A percentile compares a stretch with the other conserved stretches of the same genome.
Conservation (phyloP, 2,888 invertebrate species). For the Microdon myrmicae region DNA sequence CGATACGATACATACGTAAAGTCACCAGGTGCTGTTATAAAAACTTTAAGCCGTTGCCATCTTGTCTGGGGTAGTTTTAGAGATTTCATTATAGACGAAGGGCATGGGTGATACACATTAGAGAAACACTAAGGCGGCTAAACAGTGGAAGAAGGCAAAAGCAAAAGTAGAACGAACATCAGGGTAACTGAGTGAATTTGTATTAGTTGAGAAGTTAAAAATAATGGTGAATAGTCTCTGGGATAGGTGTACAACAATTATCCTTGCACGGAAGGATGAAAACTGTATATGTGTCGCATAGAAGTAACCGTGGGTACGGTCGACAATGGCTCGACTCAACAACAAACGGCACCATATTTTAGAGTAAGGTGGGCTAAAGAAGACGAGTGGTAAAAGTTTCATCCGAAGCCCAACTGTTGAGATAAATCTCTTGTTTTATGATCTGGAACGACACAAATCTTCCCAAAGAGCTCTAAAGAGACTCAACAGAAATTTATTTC, state of each 20-base stretch:
- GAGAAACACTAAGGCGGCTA: conserved; percentile 48
- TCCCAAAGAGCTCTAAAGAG: conserved; percentile 52
- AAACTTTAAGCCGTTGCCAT: conserved; percentile 51
- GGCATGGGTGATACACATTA: conserved; percentile 39
- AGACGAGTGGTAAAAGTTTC: conserved; percentile 35
- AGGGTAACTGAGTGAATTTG: conserved; percentile 16
- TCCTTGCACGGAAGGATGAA: conserved; percentile 7
- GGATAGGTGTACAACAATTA: conserved; percentile 30
- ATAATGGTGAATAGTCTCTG: conserved; percentile 40
- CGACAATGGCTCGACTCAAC: conserved; percentile 33
- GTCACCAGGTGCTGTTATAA: conserved; percentile 35
- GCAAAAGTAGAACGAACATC: neutral
- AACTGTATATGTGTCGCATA: conserved; percentile 20
- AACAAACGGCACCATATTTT: conserved; percentile 1
- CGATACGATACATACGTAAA: too few relatives aligned
- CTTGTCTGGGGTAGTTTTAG: conserved; percentile 45
- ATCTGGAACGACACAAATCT: conserved; percentile 53
- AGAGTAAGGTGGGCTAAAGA: conserved; percentile 3
- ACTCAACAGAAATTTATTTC: conserved; percentile 52
- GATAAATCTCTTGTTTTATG: conserved; percentile 53
- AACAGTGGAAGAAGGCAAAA: conserved; percentile 15
- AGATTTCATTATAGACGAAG: conserved; percentile 46
- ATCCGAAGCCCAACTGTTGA: conserved; percentile 48
- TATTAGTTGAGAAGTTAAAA: conserved; percentile 44
- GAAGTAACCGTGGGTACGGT: conserved; percentile 31